Base-by-base conservation (phyloP, 2,797 vertebrate species). In the Neoniphon sammara region DNA sequence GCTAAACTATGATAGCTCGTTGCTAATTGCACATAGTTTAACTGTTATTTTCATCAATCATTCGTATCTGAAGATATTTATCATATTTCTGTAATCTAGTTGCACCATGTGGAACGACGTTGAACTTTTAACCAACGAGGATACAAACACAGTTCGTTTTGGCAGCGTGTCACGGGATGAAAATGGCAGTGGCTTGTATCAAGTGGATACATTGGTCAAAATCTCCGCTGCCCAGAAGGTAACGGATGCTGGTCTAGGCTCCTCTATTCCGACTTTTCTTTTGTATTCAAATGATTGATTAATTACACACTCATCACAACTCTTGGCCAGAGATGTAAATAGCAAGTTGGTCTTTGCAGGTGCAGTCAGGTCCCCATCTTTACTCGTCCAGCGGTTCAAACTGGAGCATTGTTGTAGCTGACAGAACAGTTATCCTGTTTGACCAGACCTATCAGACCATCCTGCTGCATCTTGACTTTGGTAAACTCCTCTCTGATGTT, bases 121-220 rank as follows among this genome's bases (percentile, higher is more conserved):
- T 21, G 97, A 99, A 18, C 91, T 98, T 49, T 88, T 98, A 44
- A 85, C 91, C n/a, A 97, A 87, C 42, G 98, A 99, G 64, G 97
- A 99, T 61, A 97, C 96, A 0, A 93, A 91, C 83, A 95, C 89
- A 0, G 91, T 91, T 59, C 94, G 91, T 8, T 73, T 98, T 11
- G 89, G 89, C 17, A 80, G 93, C 30, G 93, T 93, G 25, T 85
- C 93, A 2, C 90, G 88, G 27, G 94, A 91, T 7, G 96, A 96
- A 54, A 93, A 93, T 39, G 95, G 94, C 5, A 95, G 92, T 1
- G 94, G 95, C 0, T 80, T 98, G 75, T 99, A 98, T 82, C 97
- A 99, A 88, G 94, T 96, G 67, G 95, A 97, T 21, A 92, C 96
- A 0, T 81, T 97, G 47, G 93, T 95, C 34, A 96, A 95, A 66